Evolutionary conservation across 1,140 invertebrate species (phyloP).

Genomic region (Drosophila persimilis): DNA sequence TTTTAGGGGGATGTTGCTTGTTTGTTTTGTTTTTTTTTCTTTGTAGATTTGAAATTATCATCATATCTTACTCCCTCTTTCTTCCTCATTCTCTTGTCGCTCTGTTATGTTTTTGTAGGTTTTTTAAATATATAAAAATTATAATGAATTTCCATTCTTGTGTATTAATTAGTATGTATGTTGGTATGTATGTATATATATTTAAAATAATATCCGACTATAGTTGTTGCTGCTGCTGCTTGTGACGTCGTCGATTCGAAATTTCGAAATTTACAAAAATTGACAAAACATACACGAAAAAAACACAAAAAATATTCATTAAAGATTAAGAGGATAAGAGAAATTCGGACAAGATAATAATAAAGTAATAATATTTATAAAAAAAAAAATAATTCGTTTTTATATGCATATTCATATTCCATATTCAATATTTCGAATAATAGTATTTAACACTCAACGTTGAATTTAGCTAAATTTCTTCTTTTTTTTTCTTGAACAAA

Average conservation of each 20-base stretch:
- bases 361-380: constrained; percentile 16
- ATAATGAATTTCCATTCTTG: constrained; percentile 39
- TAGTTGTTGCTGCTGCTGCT: constrained; percentile 13
- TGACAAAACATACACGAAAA: constrained; percentile 25
- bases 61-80: constrained; percentile 36
- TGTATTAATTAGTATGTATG: constrained; percentile 32
- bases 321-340: constrained; percentile 19
- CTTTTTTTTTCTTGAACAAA: constrained; percentile 37
- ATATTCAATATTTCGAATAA: constrained; percentile 19
- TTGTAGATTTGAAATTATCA: constrained; percentile 64
- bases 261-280: constrained; percentile 42
- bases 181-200: constrained; percentile 41
- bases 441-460: constrained; percentile 53
- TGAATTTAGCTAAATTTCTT: constrained; percentile 71
- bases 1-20: not conserved
- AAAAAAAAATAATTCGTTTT: constrained; percentile 27
- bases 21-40: constrained; percentile 39
- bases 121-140: constrained; percentile 73
- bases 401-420: constrained; percentile 33
- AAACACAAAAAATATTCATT: constrained; percentile 13
- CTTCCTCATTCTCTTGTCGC: constrained; percentile 16
- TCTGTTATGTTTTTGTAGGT: constrained; percentile 28
- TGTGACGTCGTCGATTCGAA: constrained; percentile 12
- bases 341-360: constrained; percentile 11
- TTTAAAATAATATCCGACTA: constrained; percentile 51